Percentiles rank a stretch among this genome's conserved stretches.
Evolutionary conservation across 2,888 invertebrate genomes (phyloP).

Genomic region (Horisme vitalbata): DNA sequence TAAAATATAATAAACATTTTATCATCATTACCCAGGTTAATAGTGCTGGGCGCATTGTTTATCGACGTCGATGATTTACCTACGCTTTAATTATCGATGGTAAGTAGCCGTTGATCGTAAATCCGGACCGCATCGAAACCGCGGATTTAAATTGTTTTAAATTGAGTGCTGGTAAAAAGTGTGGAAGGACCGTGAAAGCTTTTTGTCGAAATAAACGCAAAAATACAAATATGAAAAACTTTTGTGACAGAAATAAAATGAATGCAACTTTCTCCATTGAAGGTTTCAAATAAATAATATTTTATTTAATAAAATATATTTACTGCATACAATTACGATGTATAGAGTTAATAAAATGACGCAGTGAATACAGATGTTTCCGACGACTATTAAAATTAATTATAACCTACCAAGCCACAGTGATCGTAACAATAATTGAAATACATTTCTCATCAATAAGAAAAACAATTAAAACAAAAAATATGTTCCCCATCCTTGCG

Average conservation of each 20-base stretch:
- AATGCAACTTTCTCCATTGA: too few species aligned
- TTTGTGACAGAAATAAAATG: too few species aligned
- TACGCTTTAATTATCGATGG: conserved; percentile 36
- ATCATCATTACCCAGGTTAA: conserved; percentile 29
- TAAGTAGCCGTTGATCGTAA: conserved; percentile 39
- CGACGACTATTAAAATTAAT: conserved; percentile 17
- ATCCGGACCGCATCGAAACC: conserved; percentile 28
- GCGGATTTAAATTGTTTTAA: conserved; percentile 26
- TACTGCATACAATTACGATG: neutral
- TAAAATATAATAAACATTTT: conserved; percentile 26
- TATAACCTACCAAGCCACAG: conserved; percentile 11
- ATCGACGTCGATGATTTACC: conserved; percentile 28
- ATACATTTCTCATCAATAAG: conserved; percentile 24
- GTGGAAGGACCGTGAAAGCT: conserved; percentile 10
- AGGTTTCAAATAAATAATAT: too few species aligned
- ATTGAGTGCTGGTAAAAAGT: conserved; percentile 24
- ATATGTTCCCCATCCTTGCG: conserved; percentile 20
- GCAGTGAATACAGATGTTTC: conserved; percentile 19
- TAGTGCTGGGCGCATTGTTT: conserved; percentile 28
- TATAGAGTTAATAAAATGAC: conserved; percentile 6
- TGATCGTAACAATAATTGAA: conserved; percentile 17
- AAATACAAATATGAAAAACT: neutral
- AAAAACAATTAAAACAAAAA: conserved; percentile 27
- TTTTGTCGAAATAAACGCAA: conserved; percentile 5
- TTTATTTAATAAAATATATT: neutral